Evolutionary conservation across 2,113 vertebrate genomes (phyloP).

Genomic region (Sinocyclocheilus anophthalmus): DNA sequence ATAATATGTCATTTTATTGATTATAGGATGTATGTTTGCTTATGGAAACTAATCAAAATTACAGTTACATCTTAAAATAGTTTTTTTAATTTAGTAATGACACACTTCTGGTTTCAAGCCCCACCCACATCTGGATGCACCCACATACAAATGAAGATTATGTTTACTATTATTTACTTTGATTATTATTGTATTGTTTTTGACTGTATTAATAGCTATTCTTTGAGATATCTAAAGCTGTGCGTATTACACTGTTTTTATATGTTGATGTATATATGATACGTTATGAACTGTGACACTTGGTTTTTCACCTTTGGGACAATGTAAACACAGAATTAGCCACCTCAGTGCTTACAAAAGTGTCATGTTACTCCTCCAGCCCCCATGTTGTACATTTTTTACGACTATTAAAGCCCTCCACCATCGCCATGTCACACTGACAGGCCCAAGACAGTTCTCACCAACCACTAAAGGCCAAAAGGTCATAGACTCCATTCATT

Average conservation of each 20-base stretch:
- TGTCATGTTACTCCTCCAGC: conserved; percentile 26
- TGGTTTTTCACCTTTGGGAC: conserved; percentile 8
- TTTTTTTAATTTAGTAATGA: neutral
- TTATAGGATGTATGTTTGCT: neutral
- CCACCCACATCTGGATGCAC: neutral
- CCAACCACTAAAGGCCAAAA: conserved; percentile 37
- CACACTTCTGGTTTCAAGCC: neutral
- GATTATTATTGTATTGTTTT: neutral
- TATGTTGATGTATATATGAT: neutral
- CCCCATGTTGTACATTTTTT: conserved; percentile 25
- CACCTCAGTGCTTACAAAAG: conserved; percentile 22
- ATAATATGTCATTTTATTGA: neutral
- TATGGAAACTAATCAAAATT: neutral
- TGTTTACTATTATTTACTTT: neutral
- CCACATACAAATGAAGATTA: no score
- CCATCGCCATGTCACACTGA: conserved; percentile 26
- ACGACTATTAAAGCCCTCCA: conserved; percentile 13
- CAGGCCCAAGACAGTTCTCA: conserved; percentile 16
- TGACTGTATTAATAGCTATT: neutral
- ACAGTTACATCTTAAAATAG: neutral
- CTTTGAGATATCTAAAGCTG: neutral
- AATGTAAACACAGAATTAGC: conserved; percentile 20
- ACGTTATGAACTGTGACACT: neutral
- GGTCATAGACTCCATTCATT: conserved; percentile 49
- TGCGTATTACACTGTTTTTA: neutral